Evolutionary conservation across 2,888 invertebrate species (phyloP).

Genomic region (Drosophila picticornis): DNA sequence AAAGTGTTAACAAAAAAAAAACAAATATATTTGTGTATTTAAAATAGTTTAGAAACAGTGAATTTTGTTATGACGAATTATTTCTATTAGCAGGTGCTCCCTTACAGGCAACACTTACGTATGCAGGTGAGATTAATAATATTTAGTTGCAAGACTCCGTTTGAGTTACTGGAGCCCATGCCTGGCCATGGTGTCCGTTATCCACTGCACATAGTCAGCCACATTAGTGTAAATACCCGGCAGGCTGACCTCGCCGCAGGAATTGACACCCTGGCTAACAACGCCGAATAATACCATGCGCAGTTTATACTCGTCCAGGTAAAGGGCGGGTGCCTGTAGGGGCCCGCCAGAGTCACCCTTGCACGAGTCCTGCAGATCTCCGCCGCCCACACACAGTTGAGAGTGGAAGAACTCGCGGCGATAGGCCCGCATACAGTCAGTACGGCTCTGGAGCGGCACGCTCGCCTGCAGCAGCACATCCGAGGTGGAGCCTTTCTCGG

Average conservation of each 20-base stretch:
- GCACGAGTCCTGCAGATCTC: constrained; percentile 74
- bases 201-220: constrained; percentile 86
- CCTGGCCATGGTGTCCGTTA: constrained; percentile 78
- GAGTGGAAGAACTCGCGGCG: constrained; percentile 41
- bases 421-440: constrained; percentile 56
- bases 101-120: background rate
- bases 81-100: background rate
- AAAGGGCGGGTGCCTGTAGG: constrained; percentile 64
- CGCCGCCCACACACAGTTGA: constrained; percentile 86
- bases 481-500: constrained; percentile 73
- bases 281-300: constrained; percentile 86
- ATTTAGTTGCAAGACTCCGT: background rate
- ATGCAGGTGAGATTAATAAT: background rate
- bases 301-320: constrained; percentile 52
- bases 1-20: background rate
- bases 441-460: constrained; percentile 60
- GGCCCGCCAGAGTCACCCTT: constrained; percentile 83
- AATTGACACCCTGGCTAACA: constrained; percentile 88
- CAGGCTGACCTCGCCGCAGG: constrained; percentile 86
- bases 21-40: background rate
- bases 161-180: constrained; percentile 47
- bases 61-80: background rate
- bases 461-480: constrained; percentile 73
- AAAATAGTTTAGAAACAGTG: background rate
- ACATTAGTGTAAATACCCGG: constrained; percentile 87